Percentiles rank a stretch among this genome's conserved stretches.
These are phyloP conservation scores for Rhagonycha lutea DNA, from an alignment of 2,888 invertebrate genomes.

Conservation along the genomic window DNA sequence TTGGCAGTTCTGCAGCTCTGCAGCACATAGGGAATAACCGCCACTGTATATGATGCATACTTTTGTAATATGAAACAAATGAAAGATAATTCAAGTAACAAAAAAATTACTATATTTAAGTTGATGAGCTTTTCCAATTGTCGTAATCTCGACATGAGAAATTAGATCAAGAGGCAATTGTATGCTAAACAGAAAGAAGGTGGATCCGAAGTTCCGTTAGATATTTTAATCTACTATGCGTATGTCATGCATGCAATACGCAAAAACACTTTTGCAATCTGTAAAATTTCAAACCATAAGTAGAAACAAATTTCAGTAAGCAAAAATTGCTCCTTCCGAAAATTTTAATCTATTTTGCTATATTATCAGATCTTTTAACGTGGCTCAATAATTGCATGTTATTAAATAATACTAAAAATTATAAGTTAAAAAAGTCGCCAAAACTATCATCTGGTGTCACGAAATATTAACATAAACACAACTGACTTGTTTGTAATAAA, in stretches of 20 bases:
- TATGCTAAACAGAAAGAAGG: slow-evolving; percentile 14
- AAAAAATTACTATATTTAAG: background rate
- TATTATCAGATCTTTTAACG: too few species aligned
- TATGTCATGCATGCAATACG: slow-evolving; percentile 5
- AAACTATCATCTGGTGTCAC: too few species aligned
- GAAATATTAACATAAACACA: too few species aligned
- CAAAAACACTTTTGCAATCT: background rate
- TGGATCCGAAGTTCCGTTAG: slow-evolving; percentile 17
- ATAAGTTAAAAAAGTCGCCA: too few species aligned
- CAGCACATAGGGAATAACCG: too few species aligned
- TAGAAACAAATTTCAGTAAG: background rate
- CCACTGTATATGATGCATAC: too few species aligned
- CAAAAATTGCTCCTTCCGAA: too few species aligned
- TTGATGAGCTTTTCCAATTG: background rate
- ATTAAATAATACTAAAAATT: too few species aligned
- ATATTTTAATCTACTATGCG: slow-evolving; percentile 1
- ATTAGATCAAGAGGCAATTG: slow-evolving; percentile 20
- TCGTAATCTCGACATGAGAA: background rate
- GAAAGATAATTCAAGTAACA: background rate
- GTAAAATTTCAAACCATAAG: background rate
- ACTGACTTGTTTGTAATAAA: too few species aligned
- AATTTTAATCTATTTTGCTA: too few species aligned
- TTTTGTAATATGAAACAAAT: background rate
- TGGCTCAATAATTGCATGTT: too few species aligned
- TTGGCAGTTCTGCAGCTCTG: too few species aligned